A percentile compares a stretch with the other conserved stretches of the same genome.
Evolutionary conservation across 2,888 invertebrate species (phyloP).

Genomic region (Beris morrisii): DNA sequence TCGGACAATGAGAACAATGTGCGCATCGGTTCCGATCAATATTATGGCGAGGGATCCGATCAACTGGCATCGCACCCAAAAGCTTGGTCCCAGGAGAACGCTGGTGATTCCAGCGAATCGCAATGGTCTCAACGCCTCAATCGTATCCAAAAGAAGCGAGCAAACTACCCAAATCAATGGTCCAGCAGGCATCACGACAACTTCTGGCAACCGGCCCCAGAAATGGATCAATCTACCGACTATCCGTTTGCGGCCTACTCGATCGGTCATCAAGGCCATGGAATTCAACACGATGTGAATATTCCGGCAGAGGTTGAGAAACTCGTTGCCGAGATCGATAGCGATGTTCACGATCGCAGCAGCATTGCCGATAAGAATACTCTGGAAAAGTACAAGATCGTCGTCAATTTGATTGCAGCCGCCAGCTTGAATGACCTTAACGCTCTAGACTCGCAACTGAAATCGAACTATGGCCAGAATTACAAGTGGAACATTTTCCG

Average conservation of each 20-base stretch:
- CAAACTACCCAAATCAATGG: neutral
- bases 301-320: constrained; percentile 48
- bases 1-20: constrained; percentile 46
- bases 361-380: constrained; percentile 62
- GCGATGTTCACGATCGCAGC: constrained; percentile 62
- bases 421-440: neutral
- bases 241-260: constrained; percentile 58
- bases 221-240: constrained; percentile 54
- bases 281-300: constrained; percentile 50
- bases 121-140: neutral
- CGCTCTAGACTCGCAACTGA: neutral
- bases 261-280: constrained; percentile 57
- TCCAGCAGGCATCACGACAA: constrained; percentile 4
- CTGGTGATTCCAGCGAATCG: no score
- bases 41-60: neutral
- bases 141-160: neutral
- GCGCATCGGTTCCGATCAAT: constrained; percentile 33
- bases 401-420: neutral
- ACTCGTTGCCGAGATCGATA: constrained; percentile 61
- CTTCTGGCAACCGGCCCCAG: constrained; percentile 47
- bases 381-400: constrained; percentile 50
- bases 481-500: constrained; percentile 63
- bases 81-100: neutral
- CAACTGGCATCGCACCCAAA: neutral
- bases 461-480: neutral